Conservation (phyloP, 2,113 vertebrate genomes). For the Apus apus region DNA sequence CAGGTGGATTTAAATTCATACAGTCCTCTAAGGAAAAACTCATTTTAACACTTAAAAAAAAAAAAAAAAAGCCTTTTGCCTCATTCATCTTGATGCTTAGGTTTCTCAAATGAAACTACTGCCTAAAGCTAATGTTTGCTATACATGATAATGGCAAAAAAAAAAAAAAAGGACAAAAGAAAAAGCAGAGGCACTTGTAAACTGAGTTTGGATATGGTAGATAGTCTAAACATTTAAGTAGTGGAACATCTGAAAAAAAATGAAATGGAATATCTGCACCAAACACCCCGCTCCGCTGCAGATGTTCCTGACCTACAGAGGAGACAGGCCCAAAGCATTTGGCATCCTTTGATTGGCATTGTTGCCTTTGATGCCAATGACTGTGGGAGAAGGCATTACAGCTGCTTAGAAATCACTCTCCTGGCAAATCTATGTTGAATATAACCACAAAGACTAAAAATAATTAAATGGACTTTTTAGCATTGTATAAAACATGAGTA, state of each 20-base stretch:
- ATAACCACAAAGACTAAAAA: background rate
- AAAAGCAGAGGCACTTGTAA: background rate
- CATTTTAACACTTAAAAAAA: background rate
- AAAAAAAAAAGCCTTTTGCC: background rate
- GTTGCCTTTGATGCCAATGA: background rate
- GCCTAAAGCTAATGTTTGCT: background rate
- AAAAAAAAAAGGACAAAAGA: background rate
- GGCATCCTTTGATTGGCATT: background rate
- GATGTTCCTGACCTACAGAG: background rate
- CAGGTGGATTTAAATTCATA: background rate
- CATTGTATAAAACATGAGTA: background rate
- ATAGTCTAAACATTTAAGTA: background rate
- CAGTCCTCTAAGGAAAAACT: background rate
- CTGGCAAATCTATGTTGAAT: background rate
- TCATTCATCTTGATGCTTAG: background rate
- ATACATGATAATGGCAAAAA: background rate
- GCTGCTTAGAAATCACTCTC: background rate
- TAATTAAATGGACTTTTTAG: background rate
- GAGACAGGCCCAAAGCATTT: background rate
- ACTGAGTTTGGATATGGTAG: background rate
- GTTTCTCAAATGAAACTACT: background rate
- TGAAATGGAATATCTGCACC: background rate
- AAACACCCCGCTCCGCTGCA: background rate
- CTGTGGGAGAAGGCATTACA: background rate
- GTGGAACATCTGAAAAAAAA: background rate